Base-by-base conservation (phyloP, 2,888 invertebrate species). In the Lasioglossum figueresi region DNA sequence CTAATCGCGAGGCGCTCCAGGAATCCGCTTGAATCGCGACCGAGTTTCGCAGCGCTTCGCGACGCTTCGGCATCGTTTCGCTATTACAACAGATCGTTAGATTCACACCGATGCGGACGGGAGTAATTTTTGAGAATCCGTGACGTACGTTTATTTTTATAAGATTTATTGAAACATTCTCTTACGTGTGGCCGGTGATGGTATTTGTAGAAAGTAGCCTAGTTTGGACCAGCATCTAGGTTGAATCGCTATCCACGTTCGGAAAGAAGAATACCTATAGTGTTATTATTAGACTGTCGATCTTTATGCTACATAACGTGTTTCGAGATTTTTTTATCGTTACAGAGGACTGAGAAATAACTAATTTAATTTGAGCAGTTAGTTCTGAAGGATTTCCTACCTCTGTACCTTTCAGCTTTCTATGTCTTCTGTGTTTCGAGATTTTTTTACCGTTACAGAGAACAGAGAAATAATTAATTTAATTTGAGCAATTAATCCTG, bases 1-100 rank as follows among this genome's bases (percentile, higher is more conserved):
- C 52, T 52, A 52, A 52, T 52, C 52, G 59, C 59, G 59, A 63
- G 59, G 27, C 66, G 66, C 66, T 66, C 66, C 66, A 8, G 16
- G 66, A 66, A 66, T 66, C 34, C 34, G 66, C 10, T 34, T 19
- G 66, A 66, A 66, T 19, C 66, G 34, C 31, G 31, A 34, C 66
- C 31, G 31, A 31, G 66, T 31, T 16, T 27, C 63, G 14, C 63
- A 31, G 12, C 16, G 31, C 27, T 10, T n/a, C 59, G 59, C 59
- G 66, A 59, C 27, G 14, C 27, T 16, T 5, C 59, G 16, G 14
- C 59, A 27, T 6, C 59, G 27, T 59, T 27, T 27, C 27, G 1
- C 52, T 52, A 23, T 52, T 52, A 52, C 23, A 52, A 23, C 52
- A 52, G 52, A 8, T 52, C 23, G 10, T 52, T 10, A 10, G 8